Conservation (phyloP, 2,113 vertebrate species). For the Poeciliopsis retropinna region DNA sequence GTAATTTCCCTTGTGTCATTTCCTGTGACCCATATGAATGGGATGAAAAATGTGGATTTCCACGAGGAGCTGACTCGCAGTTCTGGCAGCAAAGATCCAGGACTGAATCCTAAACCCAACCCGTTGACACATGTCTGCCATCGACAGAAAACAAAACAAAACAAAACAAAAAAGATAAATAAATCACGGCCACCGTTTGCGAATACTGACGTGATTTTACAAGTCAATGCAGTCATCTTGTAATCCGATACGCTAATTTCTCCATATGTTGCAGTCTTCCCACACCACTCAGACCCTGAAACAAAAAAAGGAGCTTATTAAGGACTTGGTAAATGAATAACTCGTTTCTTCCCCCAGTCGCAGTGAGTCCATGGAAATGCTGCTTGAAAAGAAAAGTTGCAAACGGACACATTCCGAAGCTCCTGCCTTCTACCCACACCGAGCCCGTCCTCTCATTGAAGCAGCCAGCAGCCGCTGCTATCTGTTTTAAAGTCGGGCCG, state of each 20-base stretch:
- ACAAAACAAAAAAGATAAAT: slow-evolving; percentile 16
- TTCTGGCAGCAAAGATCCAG: slow-evolving; percentile 66
- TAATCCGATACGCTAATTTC: slow-evolving; percentile 43
- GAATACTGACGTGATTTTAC: slow-evolving; percentile 43
- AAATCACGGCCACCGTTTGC: slow-evolving; percentile 36
- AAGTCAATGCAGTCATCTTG: slow-evolving; percentile 33
- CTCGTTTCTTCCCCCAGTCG: slow-evolving; percentile 7
- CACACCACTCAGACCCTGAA: slow-evolving; percentile 6
- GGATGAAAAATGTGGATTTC: slow-evolving; percentile 22
- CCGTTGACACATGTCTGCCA: slow-evolving; percentile 44
- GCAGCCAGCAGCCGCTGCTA: slow-evolving; percentile 73
- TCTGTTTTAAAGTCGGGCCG: slow-evolving; percentile 81
- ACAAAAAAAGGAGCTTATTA: slow-evolving; percentile 35
- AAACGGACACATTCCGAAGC: slow-evolving; percentile 87
- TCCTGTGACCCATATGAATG: slow-evolving; percentile 42
- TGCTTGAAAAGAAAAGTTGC: slow-evolving; percentile 77
- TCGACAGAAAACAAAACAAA: slow-evolving; percentile 18
- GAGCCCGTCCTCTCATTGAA: slow-evolving; percentile 78
- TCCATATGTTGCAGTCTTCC: slow-evolving; percentile 9
- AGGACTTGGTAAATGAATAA: slow-evolving; percentile 71
- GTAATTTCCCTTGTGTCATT: slow-evolving; percentile 58
- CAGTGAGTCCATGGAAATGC: slow-evolving; percentile 41
- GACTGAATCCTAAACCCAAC: slow-evolving; percentile 56
- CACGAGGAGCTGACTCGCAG: slow-evolving; percentile 35
- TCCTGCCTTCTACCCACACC: slow-evolving; percentile 86